Evolutionary conservation across 2,888 invertebrate species (phyloP), one percentile per base, ranked within the genome.

Genomic region (Odontothrips loti): DNA sequence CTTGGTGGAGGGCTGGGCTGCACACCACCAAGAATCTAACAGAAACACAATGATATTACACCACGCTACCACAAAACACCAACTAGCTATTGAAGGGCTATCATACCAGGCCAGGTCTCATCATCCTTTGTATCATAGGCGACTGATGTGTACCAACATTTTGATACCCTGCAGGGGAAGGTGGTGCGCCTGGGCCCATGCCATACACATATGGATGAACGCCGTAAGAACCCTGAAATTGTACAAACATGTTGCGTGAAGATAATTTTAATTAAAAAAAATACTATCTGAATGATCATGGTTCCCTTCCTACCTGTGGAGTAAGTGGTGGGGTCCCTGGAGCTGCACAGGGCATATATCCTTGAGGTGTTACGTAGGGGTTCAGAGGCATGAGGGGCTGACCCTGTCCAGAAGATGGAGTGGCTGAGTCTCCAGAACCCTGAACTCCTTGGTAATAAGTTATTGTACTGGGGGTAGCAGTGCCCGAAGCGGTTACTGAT

Each of bases 171-270:
- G 68, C 68, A 12, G 68, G 68, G 4, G 68, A 75, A 11, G 68
- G 12, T 12, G 68, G 68, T 23, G 23, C 68, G 8, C 68, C 68
- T 11, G 68, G 9, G 27, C 23, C n/a, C 68, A 75, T 75, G 23
- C 68, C 68, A 23, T 75, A 75, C 9, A 75, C 68, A 75, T 75
- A 75, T 27, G 68, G 68, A 12, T 75, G 68, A 27, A 75, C 68
- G 27, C 68, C 68, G 27, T 75, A 75, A 27, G 68, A 75, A 27
- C 23, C 27, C 68, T 75, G 27, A 10, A 23, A 75, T 43, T 6
- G 6, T 43, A 43, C n/a, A 15, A 51, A 4, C 6, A 4, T 43
- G 34, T 43, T 43, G 34, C 2, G 34, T 43, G 34, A 43, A 2
- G 6, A 2, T 43, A 4, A 43, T 2, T 43, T 43, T 43, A 6